Evolutionary conservation across 1,140 invertebrate genomes (phyloP).

Genomic region (Drosophila grimshawi): DNA sequence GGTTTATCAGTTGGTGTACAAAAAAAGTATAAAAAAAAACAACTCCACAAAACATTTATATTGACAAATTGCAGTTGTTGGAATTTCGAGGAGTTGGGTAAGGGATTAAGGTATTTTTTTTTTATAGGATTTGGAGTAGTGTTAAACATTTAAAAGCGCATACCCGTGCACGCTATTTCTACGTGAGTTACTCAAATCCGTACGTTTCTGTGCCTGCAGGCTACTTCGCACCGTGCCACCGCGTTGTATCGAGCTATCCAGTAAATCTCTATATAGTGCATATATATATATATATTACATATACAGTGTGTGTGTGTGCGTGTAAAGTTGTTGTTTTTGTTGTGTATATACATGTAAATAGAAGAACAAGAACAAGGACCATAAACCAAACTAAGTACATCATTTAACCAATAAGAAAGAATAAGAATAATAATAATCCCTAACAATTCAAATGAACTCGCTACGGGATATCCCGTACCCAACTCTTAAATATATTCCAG

Average conservation of each 20-base stretch:
- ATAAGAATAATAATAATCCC: neutral
- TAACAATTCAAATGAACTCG: neutral
- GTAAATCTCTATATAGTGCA: constrained; percentile 60
- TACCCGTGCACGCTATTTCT: constrained; percentile 85
- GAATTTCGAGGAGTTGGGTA: neutral
- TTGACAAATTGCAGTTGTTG: constrained; percentile 6
- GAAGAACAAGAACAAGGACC: constrained; percentile 48
- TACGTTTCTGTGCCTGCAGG: constrained; percentile 82
- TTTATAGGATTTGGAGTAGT: constrained; percentile 15
- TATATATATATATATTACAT: constrained; percentile 10
- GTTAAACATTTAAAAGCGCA: constrained; percentile 78
- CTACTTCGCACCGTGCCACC: constrained; percentile 77
- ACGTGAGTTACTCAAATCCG: constrained; percentile 83
- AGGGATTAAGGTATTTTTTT: constrained; percentile 6
- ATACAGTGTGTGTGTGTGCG: constrained; percentile 36
- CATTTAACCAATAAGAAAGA: constrained; percentile 18
- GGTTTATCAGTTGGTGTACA: neutral
- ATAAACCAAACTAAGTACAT: constrained; percentile 32
- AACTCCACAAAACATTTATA: constrained; percentile 3
- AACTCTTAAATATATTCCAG: too few relatives aligned
- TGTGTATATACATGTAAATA: constrained; percentile 72
- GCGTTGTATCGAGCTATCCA: constrained; percentile 77
- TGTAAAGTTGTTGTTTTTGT: constrained; percentile 37
- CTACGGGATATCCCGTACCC: neutral
- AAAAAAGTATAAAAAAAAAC: neutral